Percentiles rank a stretch among this genome's conserved stretches.
Evolutionary conservation across 2,113 vertebrate genomes (phyloP).

Genomic region (Nibea coibor): DNA sequence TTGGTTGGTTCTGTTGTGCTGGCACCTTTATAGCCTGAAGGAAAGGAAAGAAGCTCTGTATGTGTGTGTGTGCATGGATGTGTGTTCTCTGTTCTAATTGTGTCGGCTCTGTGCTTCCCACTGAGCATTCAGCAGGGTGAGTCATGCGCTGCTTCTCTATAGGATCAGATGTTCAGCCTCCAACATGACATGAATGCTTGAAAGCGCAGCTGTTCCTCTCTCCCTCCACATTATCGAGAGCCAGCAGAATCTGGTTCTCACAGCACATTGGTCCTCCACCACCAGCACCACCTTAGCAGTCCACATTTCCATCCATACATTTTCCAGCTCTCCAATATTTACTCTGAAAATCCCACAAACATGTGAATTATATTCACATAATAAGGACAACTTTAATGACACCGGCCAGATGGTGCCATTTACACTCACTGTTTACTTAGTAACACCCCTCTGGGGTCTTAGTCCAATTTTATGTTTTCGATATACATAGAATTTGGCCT

Average conservation of each 20-base stretch:
- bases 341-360: slow-evolving; percentile 14
- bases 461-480: background rate
- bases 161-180: slow-evolving; percentile 65
- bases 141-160: slow-evolving; percentile 58
- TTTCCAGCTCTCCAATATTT: slow-evolving; percentile 29
- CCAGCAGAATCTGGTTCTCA: slow-evolving; percentile 15
- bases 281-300: slow-evolving; percentile 6
- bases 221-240: slow-evolving; percentile 15
- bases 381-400: slow-evolving; percentile 23
- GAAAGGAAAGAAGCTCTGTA: slow-evolving; percentile 25
- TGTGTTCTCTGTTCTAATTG: slow-evolving; percentile 60
- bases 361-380: slow-evolving; percentile 26
- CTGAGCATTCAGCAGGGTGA: slow-evolving; percentile 56
- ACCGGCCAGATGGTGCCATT: slow-evolving; percentile 34
- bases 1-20: slow-evolving; percentile 21
- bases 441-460: background rate
- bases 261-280: slow-evolving; percentile 20
- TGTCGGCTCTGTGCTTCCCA: slow-evolving; percentile 30
- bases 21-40: slow-evolving; percentile 24
- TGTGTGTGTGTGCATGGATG: slow-evolving; percentile 8
- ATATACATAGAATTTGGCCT: background rate
- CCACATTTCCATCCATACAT: background rate
- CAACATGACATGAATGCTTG: slow-evolving; percentile 58
- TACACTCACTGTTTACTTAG: background rate
- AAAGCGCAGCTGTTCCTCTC: slow-evolving; percentile 63